Evolutionary conservation across 1,140 invertebrate genomes (phyloP), one percentile per base, ranked within the genome.

Genomic region (Diorhabda carinulata): DNA sequence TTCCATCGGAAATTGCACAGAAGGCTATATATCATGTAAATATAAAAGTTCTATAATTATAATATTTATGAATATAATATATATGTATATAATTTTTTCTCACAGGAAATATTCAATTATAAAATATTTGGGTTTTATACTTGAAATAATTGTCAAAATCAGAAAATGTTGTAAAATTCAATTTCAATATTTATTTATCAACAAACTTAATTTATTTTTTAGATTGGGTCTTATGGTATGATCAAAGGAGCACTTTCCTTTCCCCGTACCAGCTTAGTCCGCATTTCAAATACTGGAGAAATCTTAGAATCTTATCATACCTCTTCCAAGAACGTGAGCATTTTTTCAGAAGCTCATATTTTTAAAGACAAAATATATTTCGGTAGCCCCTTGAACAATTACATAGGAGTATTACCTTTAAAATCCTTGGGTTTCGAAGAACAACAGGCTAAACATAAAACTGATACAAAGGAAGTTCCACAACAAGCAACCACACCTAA

Each of bases 331-430:
- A 81, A 78, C 65, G 57, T 89, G 3, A 8, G 25, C 3, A 68
- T 71, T n/a, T 83, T 89, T n/a, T 86, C 84, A 78, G 87, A 91
- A 76, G 87, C 87, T 2, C 84, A 88, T 64, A 84, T 90, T 57
- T 77, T 82, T 42, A 79, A 84, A 68, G 84, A 75, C 60, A 84
- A 79, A 68, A 81, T 90, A 2, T 91, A 87, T 79, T 76, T 91
- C 2, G 90, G 93, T n/a, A 89, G 87, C n/a, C 91, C 91, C 5
- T 86, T 85, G 70, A 87, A 88, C 75, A 79, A 88, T 41, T 91
- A 85, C 74, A 79, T 95, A 58, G 88, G 83, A 3, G 84, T 86
- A 72, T 82, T 89, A 40, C 84, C 87, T 45, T 79, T 89, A 7
- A 78, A 84, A 66, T 77, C 86, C 73, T 75, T 83, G 74, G 78